These are phyloP conservation scores for Danaus plexippus DNA, from an alignment of 1,140 invertebrate genomes.

Conservation along the genomic window DNA sequence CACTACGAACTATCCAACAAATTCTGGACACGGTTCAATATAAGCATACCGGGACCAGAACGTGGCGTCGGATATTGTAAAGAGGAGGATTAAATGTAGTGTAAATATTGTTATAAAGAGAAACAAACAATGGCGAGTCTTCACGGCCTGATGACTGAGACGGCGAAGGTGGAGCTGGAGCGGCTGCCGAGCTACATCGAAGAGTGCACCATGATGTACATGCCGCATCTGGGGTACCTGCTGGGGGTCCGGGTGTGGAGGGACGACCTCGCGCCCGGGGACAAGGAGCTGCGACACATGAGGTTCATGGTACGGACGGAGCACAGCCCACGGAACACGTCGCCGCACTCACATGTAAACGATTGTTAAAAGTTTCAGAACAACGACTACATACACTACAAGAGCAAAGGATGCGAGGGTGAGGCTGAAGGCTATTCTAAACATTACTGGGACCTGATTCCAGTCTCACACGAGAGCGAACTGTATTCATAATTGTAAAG, in stretches of 20 bases:
- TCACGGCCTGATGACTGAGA: slow-evolving; percentile 75
- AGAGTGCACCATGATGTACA: slow-evolving; percentile 83
- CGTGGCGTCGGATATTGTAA: not conserved
- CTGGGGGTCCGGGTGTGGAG: slow-evolving; percentile 79
- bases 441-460: no score
- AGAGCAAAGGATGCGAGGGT: slow-evolving; percentile 82
- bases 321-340: no score
- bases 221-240: slow-evolving; percentile 87
- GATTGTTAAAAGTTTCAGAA: slow-evolving; percentile 75
- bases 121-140: slow-evolving; percentile 68
- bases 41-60: no score
- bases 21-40: not conserved
- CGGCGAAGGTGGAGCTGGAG: slow-evolving; percentile 79
- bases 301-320: slow-evolving; percentile 76
- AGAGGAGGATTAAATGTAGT: not conserved
- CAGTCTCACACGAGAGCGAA: no score
- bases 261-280: slow-evolving; percentile 64
- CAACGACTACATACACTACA: slow-evolving; percentile 80
- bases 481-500: no score
- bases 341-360: slow-evolving; percentile 23
- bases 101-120: slow-evolving; percentile 36
- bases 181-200: slow-evolving; percentile 76
- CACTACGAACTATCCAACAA: not conserved
- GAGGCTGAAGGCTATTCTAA: slow-evolving; percentile 11
- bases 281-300: slow-evolving; percentile 75